These are phyloP conservation scores for Anarhynchus alexandrinus DNA, from an alignment of 2,113 vertebrate species.

Conservation along the genomic window DNA sequence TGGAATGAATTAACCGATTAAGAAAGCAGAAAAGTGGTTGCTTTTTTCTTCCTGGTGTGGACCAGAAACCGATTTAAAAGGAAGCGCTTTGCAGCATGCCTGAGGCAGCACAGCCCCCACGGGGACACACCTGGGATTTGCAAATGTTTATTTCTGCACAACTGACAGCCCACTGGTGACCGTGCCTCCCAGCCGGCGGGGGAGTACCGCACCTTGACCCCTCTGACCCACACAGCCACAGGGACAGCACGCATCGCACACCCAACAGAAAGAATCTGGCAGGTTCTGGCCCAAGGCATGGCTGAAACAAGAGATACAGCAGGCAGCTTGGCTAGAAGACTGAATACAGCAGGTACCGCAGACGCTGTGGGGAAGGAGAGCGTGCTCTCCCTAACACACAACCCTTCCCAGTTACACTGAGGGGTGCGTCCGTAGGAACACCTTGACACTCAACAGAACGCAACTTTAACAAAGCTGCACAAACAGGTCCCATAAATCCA, in stretches of 20 bases:
- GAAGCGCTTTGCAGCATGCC: rapidly evolving
- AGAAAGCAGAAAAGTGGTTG: rapidly evolving
- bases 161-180: rapidly evolving
- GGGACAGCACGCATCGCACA: rapidly evolving
- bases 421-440: rapidly evolving
- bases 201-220: rapidly evolving
- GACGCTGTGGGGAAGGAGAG: rapidly evolving
- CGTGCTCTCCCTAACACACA: rapidly evolving
- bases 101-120: rapidly evolving
- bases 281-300: rapidly evolving
- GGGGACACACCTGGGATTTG: rapidly evolving
- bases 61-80: background rate
- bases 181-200: rapidly evolving
- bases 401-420: rapidly evolving
- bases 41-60: background rate
- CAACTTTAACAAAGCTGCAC: rapidly evolving
- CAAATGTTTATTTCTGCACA: background rate
- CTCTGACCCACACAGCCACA: rapidly evolving
- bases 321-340: rapidly evolving
- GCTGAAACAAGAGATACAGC: background rate
- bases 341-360: rapidly evolving
- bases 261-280: rapidly evolving
- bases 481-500: background rate
- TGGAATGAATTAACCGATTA: rapidly evolving
- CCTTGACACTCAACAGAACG: rapidly evolving